Evolutionary conservation across 2,888 invertebrate species (phyloP).

Genomic region (Lycophotia porphyrea): DNA sequence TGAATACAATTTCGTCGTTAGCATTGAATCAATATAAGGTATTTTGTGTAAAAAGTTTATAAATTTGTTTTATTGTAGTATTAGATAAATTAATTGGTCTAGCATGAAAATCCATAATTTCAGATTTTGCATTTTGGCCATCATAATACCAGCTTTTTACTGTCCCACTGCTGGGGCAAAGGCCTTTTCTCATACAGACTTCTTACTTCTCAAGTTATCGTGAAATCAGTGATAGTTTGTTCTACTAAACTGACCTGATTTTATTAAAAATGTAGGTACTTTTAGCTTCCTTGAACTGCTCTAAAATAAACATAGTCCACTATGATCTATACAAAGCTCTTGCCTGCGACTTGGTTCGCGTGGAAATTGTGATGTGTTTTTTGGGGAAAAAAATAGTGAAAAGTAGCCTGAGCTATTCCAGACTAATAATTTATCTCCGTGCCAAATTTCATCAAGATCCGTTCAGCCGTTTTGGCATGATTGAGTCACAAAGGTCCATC

Average conservation of each 20-base stretch:
- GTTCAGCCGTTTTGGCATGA: not conserved
- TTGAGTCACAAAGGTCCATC: not conserved
- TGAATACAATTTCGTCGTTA: conserved; percentile 28
- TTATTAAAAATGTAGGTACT: not conserved
- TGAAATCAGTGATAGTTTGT: not conserved
- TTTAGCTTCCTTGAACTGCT: not conserved
- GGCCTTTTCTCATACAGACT: not conserved
- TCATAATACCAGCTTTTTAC: not conserved
- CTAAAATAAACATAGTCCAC: not conserved
- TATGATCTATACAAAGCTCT: not conserved
- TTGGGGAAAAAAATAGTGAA: too few relatives aligned
- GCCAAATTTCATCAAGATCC: not conserved
- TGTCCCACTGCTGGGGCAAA: not conserved
- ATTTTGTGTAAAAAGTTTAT: conserved; percentile 73
- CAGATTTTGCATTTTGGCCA: not conserved
- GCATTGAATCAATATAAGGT: conserved; percentile 58
- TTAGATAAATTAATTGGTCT: not conserved
- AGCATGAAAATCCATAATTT: not conserved
- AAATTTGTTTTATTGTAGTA: conserved; percentile 28
- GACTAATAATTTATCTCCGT: not conserved
- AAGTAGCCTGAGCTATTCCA: not conserved
- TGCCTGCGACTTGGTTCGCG: not conserved
- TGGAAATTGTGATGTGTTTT: not conserved
- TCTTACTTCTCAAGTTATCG: not conserved
- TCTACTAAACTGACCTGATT: not conserved